These are phyloP conservation scores for Drosophila tanythrix DNA, from an alignment of 2,888 invertebrate species.

Conservation along the genomic window DNA sequence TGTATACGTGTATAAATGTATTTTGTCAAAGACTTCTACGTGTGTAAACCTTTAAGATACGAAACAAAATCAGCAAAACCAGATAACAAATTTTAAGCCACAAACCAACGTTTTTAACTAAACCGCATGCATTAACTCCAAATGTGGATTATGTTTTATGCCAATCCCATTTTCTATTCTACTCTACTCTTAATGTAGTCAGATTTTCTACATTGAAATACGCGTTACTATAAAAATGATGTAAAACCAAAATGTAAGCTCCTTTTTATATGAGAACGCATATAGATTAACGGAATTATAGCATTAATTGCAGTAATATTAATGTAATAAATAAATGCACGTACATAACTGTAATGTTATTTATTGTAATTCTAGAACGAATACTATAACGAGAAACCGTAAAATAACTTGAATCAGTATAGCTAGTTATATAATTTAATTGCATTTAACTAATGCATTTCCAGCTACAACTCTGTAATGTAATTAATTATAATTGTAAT, in stretches of 20 bases:
- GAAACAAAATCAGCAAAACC: constrained; percentile 22
- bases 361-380: constrained; percentile 68
- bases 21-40: constrained; percentile 74
- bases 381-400: constrained; percentile 36
- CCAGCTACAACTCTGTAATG: constrained; percentile 69
- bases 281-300: constrained; percentile 34
- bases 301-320: constrained; percentile 39
- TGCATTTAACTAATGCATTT: constrained; percentile 76
- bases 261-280: constrained; percentile 47
- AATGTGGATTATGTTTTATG: constrained; percentile 58
- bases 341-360: constrained; percentile 57
- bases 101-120: constrained; percentile 61
- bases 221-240: constrained; percentile 36
- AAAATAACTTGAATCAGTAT: constrained; percentile 48
- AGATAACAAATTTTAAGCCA: constrained; percentile 29
- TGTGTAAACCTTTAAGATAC: constrained; percentile 66
- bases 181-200: constrained; percentile 41
- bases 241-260: neutral
- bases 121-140: constrained; percentile 44
- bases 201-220: constrained; percentile 59
- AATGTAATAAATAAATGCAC: constrained; percentile 25
- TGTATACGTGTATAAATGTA: constrained; percentile 75
- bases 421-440: constrained; percentile 68
- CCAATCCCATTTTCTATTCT: constrained; percentile 46
- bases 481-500: constrained; percentile 73